These are phyloP conservation scores for Machimus rusticus DNA, from an alignment of 2,888 invertebrate species.

Conservation along the genomic window DNA sequence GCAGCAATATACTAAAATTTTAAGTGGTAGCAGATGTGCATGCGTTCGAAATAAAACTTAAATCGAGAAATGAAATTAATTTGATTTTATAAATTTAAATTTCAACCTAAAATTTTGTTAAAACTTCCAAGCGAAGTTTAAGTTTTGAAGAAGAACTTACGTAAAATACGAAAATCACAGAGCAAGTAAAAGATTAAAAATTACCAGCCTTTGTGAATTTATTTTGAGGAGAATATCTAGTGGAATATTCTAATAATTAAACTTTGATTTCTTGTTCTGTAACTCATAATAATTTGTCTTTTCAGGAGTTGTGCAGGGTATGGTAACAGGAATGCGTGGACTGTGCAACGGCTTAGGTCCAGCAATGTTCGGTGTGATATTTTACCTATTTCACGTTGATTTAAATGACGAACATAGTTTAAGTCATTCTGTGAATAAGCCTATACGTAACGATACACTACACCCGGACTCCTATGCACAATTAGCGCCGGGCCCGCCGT, in stretches of 20 bases:
- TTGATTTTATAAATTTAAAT: too few relatives aligned
- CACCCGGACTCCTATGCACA: conserved; percentile 66
- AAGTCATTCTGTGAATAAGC: conserved; percentile 51
- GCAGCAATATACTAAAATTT: too few relatives aligned
- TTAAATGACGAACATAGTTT: conserved; percentile 77
- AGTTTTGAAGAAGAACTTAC: too few relatives aligned
- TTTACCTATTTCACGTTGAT: conserved; percentile 98
- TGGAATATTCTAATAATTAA: background rate
- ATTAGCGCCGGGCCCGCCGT: conserved; percentile 96
- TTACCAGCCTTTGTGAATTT: too few relatives aligned
- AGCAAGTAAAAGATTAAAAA: too few relatives aligned
- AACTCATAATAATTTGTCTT: background rate
- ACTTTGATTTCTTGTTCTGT: background rate
- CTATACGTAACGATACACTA: conserved; percentile 55
- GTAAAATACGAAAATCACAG: too few relatives aligned
- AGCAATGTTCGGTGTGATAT: conserved; percentile 97
- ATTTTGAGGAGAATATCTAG: background rate
- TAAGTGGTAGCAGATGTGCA: too few relatives aligned
- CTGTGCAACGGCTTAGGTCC: conserved; percentile 98
- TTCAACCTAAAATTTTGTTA: too few relatives aligned
- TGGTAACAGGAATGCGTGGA: conserved; percentile 98
- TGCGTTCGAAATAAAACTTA: too few relatives aligned
- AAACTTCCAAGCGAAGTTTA: too few relatives aligned
- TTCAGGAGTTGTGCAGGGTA: conserved; percentile 87
- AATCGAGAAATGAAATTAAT: too few relatives aligned